Percentiles rank a stretch among this genome's conserved stretches.
These are phyloP conservation scores for Hafferia zeledoni DNA, from an alignment of 2,797 vertebrate species.

Conservation along the genomic window DNA sequence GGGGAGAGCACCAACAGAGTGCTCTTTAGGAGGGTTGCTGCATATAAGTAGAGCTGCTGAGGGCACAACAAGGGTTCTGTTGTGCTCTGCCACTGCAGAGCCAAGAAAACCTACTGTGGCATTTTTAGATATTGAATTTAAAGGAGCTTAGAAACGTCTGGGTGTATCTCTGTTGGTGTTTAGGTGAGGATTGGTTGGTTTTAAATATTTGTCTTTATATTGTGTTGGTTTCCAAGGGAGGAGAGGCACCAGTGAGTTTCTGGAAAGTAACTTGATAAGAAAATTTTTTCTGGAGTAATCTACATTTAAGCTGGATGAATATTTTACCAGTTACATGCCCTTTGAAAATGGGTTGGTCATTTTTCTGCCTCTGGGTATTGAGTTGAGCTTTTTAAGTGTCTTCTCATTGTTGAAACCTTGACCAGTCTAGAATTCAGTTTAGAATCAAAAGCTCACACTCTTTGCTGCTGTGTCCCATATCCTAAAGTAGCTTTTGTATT, in stretches of 20 bases:
- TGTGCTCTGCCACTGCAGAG: slow-evolving; percentile 53
- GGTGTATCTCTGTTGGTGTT: background rate
- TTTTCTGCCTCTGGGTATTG: background rate
- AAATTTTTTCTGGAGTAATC: background rate
- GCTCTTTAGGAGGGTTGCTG: slow-evolving; percentile 56
- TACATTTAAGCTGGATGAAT: background rate
- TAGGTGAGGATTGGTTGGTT: background rate
- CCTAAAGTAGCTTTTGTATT: background rate
- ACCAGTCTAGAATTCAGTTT: background rate
- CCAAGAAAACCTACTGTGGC: slow-evolving; percentile 47
- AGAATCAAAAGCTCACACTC: background rate
- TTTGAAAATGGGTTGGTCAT: background rate
- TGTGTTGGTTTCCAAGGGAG: background rate
- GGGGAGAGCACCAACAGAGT: slow-evolving; percentile 62
- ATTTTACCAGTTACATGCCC: background rate
- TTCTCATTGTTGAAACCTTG: background rate
- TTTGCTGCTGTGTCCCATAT: background rate
- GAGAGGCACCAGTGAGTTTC: background rate
- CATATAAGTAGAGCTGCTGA: slow-evolving; percentile 35
- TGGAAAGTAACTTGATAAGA: background rate
- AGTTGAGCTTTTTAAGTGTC: background rate
- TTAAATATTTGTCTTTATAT: background rate
- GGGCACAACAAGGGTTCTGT: slow-evolving; percentile 57
- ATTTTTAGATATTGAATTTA: slow-evolving; percentile 55
- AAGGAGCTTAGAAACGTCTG: background rate